Base-by-base conservation (phyloP, 2,113 vertebrate genomes). In the Percopsis transmontana region DNA sequence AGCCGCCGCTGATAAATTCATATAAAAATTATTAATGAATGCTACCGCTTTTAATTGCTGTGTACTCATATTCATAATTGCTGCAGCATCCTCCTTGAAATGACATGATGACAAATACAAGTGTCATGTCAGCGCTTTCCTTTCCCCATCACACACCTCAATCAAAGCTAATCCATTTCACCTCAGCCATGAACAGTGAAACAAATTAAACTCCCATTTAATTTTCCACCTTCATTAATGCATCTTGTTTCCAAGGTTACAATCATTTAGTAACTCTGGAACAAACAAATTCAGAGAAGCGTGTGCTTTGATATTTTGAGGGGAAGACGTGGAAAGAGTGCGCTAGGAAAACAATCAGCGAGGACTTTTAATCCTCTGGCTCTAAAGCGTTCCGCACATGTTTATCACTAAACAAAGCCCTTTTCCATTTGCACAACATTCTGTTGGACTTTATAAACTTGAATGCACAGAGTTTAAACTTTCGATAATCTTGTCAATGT, bases 11-110 rank as follows among this genome's bases (percentile, higher is more conserved):
- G 89, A 90, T 90, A 90, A 93, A 91, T 91, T 88, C 75, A 90
- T 91, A 89, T 68, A 82, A 87, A 89, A 91, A 89, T 91, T 90
- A 91, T 92, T 92, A 92, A 93, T 92, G 91, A 92, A 91, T 84
- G 82, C 84, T 82, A 80, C 75, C 62, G 65, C 77, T 90, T 90
- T 90, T 92, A 91, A 92, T 92, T 91, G 91, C 88, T 79, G 86
- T 85, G 88, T 85, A 88, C 86, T 88, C 77, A 58, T 76, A 80
- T 80, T 87, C 79, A 77, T 92, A 91, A 92, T 91, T 91, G 89
- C 88, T 72, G 85, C 87, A 66, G 87, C 87, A 84, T 87, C 88
- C 88, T 90, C 84, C 83, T 81, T 83, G 84, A 90, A 88, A 87
- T 85, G 90, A 91, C 91, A 88, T 59, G 85, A 83, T 91, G 89